Percentiles rank a stretch among this genome's conserved stretches.
Evolutionary conservation across 2,888 invertebrate genomes (phyloP).

Genomic region (Blastobasis lacticolella): DNA sequence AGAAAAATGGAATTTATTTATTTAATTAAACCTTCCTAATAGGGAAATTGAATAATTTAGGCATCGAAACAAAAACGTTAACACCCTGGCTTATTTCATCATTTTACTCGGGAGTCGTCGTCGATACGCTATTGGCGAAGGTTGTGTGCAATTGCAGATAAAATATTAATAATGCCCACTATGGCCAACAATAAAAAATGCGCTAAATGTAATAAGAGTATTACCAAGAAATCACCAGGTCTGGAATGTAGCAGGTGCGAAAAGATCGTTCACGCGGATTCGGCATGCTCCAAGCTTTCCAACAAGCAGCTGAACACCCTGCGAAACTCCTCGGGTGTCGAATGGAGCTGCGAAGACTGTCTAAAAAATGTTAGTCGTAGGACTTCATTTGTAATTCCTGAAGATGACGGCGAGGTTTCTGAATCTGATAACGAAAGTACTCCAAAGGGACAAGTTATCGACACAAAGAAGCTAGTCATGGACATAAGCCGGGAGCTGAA

Average conservation of each 20-base stretch:
- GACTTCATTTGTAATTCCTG: slow-evolving; percentile 11
- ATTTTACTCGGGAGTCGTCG: too few relatives aligned
- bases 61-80: too few relatives aligned
- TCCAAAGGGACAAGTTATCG: slow-evolving; percentile 1
- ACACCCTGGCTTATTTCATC: too few relatives aligned
- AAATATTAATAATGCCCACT: too few relatives aligned
- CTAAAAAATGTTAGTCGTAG: slow-evolving; percentile 7
- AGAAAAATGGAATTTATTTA: too few relatives aligned
- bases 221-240: slow-evolving; percentile 11
- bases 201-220: slow-evolving; percentile 1
- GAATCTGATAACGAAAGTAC: neutral
- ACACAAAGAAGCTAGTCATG: slow-evolving; percentile 11
- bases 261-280: slow-evolving; percentile 12
- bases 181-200: too few relatives aligned
- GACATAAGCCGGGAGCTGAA: slow-evolving; percentile 14
- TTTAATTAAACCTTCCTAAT: too few relatives aligned
- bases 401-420: slow-evolving; percentile 10
- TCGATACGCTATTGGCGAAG: too few relatives aligned
- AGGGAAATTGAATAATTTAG: too few relatives aligned
- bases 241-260: slow-evolving; percentile 16
- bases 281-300: slow-evolving; percentile 11
- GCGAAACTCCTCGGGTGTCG: slow-evolving; percentile 10
- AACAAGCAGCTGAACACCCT: slow-evolving; percentile 15
- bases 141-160: too few relatives aligned
- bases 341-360: slow-evolving; percentile 16